These are phyloP conservation scores for Tringa solitaria DNA, from an alignment of 2,113 vertebrate genomes.

Conservation along the genomic window DNA sequence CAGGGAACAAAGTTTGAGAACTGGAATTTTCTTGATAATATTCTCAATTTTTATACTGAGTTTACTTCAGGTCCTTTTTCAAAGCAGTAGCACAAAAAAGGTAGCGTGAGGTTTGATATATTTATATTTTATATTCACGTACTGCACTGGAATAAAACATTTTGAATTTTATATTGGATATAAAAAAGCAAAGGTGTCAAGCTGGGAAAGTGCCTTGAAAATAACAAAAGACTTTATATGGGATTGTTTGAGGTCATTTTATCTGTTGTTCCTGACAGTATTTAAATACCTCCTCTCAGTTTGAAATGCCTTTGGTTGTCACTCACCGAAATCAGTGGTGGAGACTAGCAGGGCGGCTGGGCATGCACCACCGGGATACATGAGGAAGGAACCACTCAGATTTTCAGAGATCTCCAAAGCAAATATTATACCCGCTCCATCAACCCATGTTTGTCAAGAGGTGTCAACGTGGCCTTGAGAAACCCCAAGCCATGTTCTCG, in stretches of 20 bases:
- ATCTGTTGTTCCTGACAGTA: slow-evolving; percentile 1
- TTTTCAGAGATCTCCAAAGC: background rate
- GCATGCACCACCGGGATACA: background rate
- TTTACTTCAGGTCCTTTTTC: background rate
- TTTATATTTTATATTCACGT: slow-evolving; percentile 2
- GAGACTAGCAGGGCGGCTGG: background rate
- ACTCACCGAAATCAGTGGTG: background rate
- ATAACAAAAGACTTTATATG: slow-evolving; percentile 33
- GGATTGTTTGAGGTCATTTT: slow-evolving; percentile 38
- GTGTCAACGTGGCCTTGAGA: background rate
- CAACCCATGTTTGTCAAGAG: background rate
- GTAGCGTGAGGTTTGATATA: background rate
- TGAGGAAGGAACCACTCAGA: background rate
- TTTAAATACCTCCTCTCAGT: slow-evolving; percentile 10
- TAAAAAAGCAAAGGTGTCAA: slow-evolving; percentile 32
- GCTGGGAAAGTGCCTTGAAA: slow-evolving; percentile 33
- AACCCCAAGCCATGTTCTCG: background rate
- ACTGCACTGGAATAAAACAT: slow-evolving; percentile 9
- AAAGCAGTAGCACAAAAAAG: slow-evolving; percentile 6
- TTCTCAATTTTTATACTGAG: background rate
- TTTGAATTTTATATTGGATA: slow-evolving; percentile 44
- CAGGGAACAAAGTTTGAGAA: background rate
- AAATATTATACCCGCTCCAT: background rate
- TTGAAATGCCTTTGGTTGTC: background rate
- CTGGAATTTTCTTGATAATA: background rate